phyloP scores from a whole-genome alignment of 2,888 invertebrate species.

The Eristalis arbustorum region DNA sequence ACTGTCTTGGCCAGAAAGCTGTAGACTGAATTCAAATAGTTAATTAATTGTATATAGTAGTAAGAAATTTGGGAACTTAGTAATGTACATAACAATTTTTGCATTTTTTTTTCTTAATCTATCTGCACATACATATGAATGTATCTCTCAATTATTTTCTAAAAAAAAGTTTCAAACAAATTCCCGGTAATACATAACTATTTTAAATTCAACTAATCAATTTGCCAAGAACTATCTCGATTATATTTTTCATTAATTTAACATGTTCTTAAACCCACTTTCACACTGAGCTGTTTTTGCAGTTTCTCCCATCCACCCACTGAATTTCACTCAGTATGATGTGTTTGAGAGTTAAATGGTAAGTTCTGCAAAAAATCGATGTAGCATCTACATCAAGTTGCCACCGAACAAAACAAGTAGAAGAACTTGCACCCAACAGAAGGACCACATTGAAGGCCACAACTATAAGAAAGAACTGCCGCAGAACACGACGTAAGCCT shows the following conservation, averaged over 20 bases:
- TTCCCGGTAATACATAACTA: too few relatives aligned
- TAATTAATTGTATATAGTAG: too few relatives aligned
- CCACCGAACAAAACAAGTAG: constrained; percentile 27
- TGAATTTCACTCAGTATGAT: constrained; percentile 55
- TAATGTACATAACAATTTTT: too few relatives aligned
- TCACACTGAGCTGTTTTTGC: not conserved
- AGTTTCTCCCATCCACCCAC: constrained; percentile 19
- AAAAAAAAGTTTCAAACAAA: too few relatives aligned
- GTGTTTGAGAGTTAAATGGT: not conserved
- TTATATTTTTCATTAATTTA: not conserved
- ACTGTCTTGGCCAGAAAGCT: too few relatives aligned
- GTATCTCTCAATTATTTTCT: not conserved
- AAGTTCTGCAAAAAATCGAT: not conserved
- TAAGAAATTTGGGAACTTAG: too few relatives aligned
- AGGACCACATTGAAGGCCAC: constrained; percentile 47
- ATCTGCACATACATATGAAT: not conserved
- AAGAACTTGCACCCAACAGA: constrained; percentile 23
- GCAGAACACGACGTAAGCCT: constrained; percentile 68
- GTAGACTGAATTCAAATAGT: too few relatives aligned
- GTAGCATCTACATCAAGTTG: constrained; percentile 30
- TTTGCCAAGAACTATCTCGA: too few relatives aligned
- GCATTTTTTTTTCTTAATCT: too few relatives aligned
- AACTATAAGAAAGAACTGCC: constrained; percentile 29
- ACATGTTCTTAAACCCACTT: not conserved
- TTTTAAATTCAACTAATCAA: too few relatives aligned